phyloP scores from a whole-genome alignment of 2,113 vertebrate genomes.

The Podocnemis expansa region DNA sequence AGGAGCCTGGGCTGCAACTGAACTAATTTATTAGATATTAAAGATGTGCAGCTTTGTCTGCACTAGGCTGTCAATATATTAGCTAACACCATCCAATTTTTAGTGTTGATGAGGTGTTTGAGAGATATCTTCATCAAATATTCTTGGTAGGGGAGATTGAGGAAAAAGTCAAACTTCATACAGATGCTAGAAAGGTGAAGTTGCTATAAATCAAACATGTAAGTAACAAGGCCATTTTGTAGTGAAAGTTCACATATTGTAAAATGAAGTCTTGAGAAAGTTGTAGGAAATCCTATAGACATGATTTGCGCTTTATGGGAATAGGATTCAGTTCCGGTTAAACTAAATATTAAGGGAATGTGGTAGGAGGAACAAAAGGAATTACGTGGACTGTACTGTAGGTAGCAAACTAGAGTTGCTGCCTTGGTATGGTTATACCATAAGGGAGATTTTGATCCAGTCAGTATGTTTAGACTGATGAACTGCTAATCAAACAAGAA shows the following conservation, averaged over 20 bases:
- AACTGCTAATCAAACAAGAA: background rate
- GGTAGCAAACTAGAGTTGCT: background rate
- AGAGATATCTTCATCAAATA: background rate
- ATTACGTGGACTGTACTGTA: accelerated
- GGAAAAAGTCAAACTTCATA: background rate
- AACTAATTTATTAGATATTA: background rate
- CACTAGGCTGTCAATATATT: background rate
- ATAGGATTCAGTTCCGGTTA: background rate
- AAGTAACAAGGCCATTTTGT: background rate
- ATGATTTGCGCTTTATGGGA: background rate
- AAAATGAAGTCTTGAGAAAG: background rate
- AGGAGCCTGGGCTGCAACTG: background rate
- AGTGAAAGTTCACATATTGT: background rate
- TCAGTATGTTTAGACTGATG: background rate
- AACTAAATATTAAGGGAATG: background rate
- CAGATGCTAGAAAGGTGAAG: background rate
- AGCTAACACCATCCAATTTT: background rate
- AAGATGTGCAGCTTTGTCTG: background rate
- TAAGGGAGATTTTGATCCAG: background rate
- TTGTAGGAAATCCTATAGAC: background rate
- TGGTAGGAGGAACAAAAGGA: background rate
- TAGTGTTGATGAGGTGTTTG: background rate
- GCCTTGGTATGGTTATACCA: background rate
- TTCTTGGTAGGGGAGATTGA: background rate
- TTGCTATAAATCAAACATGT: background rate